A percentile compares a stretch with the other conserved stretches of the same genome.
phyloP scores from a whole-genome alignment of 1,140 invertebrate genomes.

The Drosophila persimilis region DNA sequence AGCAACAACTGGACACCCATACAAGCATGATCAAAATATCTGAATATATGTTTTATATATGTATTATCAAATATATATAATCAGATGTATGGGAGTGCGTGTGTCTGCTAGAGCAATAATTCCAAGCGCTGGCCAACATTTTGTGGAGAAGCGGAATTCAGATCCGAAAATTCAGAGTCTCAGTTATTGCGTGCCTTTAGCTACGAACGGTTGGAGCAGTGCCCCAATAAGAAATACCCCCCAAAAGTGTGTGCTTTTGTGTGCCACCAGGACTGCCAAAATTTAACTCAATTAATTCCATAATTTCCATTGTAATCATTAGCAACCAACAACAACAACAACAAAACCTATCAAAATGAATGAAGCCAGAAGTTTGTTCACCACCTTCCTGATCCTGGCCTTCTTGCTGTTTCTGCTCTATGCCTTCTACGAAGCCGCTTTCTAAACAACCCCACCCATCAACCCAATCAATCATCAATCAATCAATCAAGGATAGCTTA shows the following conservation, averaged over 20 bases:
- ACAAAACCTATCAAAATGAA: slow-evolving; percentile 70
- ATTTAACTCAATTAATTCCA: slow-evolving; percentile 29
- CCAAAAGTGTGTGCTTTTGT: slow-evolving; percentile 32
- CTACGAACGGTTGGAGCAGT: slow-evolving; percentile 69
- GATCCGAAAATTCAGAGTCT: slow-evolving; percentile 58
- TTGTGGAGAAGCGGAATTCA: slow-evolving; percentile 72
- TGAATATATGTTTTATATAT: slow-evolving; percentile 14
- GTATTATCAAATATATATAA: slow-evolving; percentile 31
- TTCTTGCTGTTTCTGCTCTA: slow-evolving; percentile 75
- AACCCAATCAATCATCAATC: slow-evolving; percentile 14
- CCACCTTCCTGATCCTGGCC: slow-evolving; percentile 80
- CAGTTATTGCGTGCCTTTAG: slow-evolving; percentile 77
- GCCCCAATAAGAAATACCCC: slow-evolving; percentile 9
- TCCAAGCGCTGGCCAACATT: slow-evolving; percentile 64
- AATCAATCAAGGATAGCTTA: slow-evolving; percentile 68
- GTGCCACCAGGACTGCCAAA: slow-evolving; percentile 16
- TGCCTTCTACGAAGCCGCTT: slow-evolving; percentile 80
- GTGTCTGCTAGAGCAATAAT: slow-evolving; percentile 55
- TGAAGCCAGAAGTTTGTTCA: slow-evolving; percentile 80
- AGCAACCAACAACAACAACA: slow-evolving; percentile 48
- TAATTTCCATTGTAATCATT: slow-evolving; percentile 19
- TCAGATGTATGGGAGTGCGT: slow-evolving; percentile 32
- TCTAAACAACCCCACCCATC: slow-evolving; percentile 52
- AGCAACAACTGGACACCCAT: slow-evolving; percentile 71
- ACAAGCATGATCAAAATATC: slow-evolving; percentile 22